A percentile compares a stretch with the other conserved stretches of the same genome.
These are phyloP conservation scores for Rhyacophila brunnea DNA, from an alignment of 1,140 invertebrate genomes.

Conservation along the genomic window DNA sequence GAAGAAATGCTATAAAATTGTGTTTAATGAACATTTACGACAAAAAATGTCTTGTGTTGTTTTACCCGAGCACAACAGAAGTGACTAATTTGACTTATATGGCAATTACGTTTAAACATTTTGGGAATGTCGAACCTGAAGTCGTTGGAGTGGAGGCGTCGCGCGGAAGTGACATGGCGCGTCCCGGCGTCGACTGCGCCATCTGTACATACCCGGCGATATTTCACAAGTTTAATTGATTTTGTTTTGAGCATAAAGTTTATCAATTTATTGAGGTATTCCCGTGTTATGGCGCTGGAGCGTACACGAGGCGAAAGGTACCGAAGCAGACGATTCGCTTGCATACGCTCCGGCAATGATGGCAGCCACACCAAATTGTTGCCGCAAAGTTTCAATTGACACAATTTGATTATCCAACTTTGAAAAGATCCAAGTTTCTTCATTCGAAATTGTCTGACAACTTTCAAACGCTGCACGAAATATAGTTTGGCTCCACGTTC, in stretches of 20 bases:
- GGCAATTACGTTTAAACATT: too few species aligned
- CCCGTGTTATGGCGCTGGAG: slow-evolving; percentile 20
- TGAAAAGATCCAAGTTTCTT: not conserved
- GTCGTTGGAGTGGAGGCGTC: not conserved
- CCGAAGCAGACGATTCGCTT: not conserved
- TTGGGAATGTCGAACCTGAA: not conserved
- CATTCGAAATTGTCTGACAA: too few species aligned
- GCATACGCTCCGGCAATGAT: not conserved
- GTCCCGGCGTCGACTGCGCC: not conserved
- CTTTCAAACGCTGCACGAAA: too few species aligned
- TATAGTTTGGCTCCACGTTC: too few species aligned
- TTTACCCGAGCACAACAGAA: too few species aligned
- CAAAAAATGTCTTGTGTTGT: too few species aligned
- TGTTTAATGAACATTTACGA: too few species aligned
- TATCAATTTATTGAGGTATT: slow-evolving; percentile 36
- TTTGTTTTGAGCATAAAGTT: slow-evolving; percentile 34
- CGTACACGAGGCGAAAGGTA: slow-evolving; percentile 10
- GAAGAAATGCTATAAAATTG: too few species aligned
- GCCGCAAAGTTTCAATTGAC: slow-evolving; percentile 18
- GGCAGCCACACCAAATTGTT: slow-evolving; percentile 14
- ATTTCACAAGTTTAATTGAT: slow-evolving; percentile 35
- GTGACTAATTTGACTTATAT: too few species aligned
- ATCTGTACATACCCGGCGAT: slow-evolving; percentile 24
- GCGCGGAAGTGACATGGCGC: slow-evolving; percentile 1
- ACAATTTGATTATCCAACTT: slow-evolving; percentile 20